A percentile compares a stretch with the other conserved stretches of the same genome.
These are phyloP conservation scores for Cerastis leucographa DNA, from an alignment of 2,888 invertebrate genomes.

Conservation along the genomic window DNA sequence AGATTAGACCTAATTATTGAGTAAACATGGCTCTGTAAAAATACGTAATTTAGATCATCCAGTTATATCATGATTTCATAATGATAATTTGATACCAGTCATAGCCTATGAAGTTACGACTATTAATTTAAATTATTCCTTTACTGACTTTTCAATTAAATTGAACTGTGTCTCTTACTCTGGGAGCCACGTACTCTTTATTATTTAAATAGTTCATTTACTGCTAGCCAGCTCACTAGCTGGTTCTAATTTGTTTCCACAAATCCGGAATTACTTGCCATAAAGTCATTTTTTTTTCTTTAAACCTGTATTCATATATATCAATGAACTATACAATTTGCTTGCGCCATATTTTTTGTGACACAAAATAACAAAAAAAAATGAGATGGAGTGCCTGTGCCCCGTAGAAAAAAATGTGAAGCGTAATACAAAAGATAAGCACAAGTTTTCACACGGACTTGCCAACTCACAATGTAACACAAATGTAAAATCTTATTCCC, in stretches of 20 bases:
- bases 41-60: background rate
- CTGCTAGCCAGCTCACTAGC: slow-evolving; percentile 28
- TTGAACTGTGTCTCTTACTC: background rate
- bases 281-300: slow-evolving; percentile 10
- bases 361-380: slow-evolving; percentile 3
- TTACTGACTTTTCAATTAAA: background rate
- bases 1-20: background rate
- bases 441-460: slow-evolving; percentile 52
- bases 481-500: slow-evolving; percentile 22
- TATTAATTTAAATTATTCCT: background rate
- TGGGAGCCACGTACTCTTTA: background rate
- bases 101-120: background rate
- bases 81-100: background rate
- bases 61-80: background rate
- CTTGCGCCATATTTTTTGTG: background rate
- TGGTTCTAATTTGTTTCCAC: slow-evolving; percentile 25
- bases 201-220: slow-evolving; percentile 16
- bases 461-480: slow-evolving; percentile 37
- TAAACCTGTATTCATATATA: slow-evolving; percentile 22
- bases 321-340: slow-evolving; percentile 7
- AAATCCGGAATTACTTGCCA: slow-evolving; percentile 32
- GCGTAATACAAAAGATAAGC: slow-evolving; percentile 41
- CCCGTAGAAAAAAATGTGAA: slow-evolving; percentile 18
- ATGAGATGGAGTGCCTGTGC: background rate
- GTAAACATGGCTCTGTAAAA: background rate